Conservation (phyloP, 2,113 vertebrate species). For the Opisthocomus hoazin region DNA sequence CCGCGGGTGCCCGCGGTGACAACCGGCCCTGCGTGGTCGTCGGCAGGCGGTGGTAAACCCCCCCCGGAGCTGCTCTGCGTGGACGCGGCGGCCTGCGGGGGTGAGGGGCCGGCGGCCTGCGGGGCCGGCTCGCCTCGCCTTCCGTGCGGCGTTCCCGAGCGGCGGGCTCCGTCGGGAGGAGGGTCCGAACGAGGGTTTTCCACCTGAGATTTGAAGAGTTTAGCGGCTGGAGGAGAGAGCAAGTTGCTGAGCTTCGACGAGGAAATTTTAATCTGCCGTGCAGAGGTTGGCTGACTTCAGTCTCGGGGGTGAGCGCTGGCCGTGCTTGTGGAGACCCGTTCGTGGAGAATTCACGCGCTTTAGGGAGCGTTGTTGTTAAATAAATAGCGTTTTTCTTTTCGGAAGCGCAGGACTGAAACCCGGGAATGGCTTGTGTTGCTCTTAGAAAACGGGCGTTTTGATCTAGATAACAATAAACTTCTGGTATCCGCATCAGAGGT, state of each 20-base stretch:
- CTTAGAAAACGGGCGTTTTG: not conserved
- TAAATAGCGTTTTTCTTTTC: not conserved
- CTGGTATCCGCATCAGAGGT: rapidly evolving
- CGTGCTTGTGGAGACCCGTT: not conserved
- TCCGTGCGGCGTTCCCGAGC: rapidly evolving
- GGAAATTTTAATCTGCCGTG: not conserved
- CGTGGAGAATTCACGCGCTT: rapidly evolving
- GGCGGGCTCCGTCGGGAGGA: rapidly evolving
- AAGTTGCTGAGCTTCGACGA: not conserved
- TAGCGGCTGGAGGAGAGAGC: not conserved
- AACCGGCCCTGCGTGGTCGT: not conserved
- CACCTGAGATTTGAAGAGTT: not conserved
- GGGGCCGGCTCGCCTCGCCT: not conserved
- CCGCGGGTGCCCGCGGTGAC: not conserved
- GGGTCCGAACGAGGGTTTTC: not conserved
- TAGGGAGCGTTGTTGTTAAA: not conserved
- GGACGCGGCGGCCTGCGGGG: not conserved
- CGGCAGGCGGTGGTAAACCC: not conserved
- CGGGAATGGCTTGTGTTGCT: not conserved
- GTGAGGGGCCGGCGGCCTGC: not conserved
- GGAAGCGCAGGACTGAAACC: not conserved
- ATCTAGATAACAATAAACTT: not conserved
- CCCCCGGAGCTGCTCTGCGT: not conserved
- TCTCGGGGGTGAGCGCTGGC: not conserved
- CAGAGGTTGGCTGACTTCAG: not conserved